A percentile compares a stretch with the other conserved stretches of the same genome.
These are phyloP conservation scores for Allacma fusca DNA, from an alignment of 2,888 invertebrate species.

Conservation along the genomic window DNA sequence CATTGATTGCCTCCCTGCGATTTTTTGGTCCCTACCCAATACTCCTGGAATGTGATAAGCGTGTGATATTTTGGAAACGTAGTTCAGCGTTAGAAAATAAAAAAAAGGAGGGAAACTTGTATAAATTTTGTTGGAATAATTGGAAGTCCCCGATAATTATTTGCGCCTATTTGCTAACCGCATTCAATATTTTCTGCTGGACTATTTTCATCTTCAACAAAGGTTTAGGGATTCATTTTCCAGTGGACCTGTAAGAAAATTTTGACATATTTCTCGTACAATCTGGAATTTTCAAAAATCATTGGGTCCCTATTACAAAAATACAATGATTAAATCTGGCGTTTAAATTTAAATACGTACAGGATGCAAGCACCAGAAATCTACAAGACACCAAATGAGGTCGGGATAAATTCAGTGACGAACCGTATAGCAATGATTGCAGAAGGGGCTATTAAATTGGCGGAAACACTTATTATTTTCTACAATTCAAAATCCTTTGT, in stretches of 20 bases:
- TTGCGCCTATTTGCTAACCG: not conserved
- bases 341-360: not conserved
- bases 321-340: not conserved
- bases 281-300: too few species aligned
- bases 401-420: conserved; percentile 1
- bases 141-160: not conserved
- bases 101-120: not conserved
- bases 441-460: not conserved
- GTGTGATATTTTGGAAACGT: not conserved
- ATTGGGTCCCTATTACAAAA: not conserved
- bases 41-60: not conserved
- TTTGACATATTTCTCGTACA: too few species aligned
- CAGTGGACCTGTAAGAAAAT: not conserved
- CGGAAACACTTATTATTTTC: not conserved
- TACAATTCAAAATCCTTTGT: not conserved
- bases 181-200: not conserved
- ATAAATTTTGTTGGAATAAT: not conserved
- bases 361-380: not conserved
- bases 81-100: too few species aligned
- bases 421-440: not conserved
- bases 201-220: not conserved
- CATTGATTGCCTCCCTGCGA: not conserved
- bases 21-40: not conserved
- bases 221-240: not conserved
- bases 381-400: not conserved